A percentile compares a stretch with the other conserved stretches of the same genome.
Evolutionary conservation across 2,888 invertebrate species (phyloP).

Genomic region (Enoplolaimus lenunculus): DNA sequence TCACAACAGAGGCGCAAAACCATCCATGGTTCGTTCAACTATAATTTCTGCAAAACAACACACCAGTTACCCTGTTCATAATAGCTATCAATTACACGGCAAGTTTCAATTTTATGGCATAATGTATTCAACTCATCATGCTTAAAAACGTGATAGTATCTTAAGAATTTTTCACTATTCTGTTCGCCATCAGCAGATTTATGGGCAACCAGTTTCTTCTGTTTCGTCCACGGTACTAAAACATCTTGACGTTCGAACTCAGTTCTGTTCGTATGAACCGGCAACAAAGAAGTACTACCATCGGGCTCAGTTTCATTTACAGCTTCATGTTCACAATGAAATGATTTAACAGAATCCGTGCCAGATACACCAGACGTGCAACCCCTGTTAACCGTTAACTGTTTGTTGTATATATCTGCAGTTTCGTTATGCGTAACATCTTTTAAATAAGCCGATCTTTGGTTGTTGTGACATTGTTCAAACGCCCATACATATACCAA

Average conservation of each 20-base stretch:
- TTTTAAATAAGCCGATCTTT: constrained; percentile 57
- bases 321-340: constrained; percentile 3
- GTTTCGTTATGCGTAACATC: constrained; percentile 35
- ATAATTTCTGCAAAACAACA: constrained; percentile 29
- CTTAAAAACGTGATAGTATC: constrained; percentile 38
- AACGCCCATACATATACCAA: constrained; percentile 93
- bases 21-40: too few species aligned
- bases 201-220: constrained; percentile 13
- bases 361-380: constrained; percentile 13
- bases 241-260: constrained; percentile 76
- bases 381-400: not conserved
- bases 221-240: constrained; percentile 80
- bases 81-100: constrained; percentile 26
- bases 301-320: too few species aligned
- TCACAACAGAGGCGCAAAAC: too few species aligned
- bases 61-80: constrained; percentile 39
- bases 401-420: not conserved
- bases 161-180: constrained; percentile 23
- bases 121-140: constrained; percentile 34
- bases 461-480: constrained; percentile 58
- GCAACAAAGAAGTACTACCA: constrained; percentile 45
- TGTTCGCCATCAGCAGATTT: not conserved
- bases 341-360: constrained; percentile 44
- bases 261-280: constrained; percentile 76
- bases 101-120: constrained; percentile 26